Base-by-base conservation (phyloP, 2,113 vertebrate species). In the Isichthys henryi region DNA sequence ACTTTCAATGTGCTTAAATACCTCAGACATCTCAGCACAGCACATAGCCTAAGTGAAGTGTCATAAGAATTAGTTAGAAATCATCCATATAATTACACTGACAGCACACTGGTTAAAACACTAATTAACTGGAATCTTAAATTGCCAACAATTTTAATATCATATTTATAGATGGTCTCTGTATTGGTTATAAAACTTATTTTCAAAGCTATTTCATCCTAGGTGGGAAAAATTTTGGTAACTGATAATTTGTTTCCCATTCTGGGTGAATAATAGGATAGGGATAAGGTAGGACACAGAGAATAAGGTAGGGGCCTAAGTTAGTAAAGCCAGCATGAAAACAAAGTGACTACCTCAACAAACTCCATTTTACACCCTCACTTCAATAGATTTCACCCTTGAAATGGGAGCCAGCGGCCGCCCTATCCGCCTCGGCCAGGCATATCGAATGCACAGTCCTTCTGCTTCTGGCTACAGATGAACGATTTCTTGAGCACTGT, bases 311-410 rank as follows among this genome's bases (percentile, higher is more conserved):
- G 93, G 92, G 90, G 92, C 89, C 91, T 93, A 95, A 95, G 95
- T 93, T 94, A 96, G 95, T 96, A 95, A 94, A 94, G 95, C 95
- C 95, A 95, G 95, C 96, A 96, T 96, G 96, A 96, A 96, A 96
- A 96, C 95, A 96, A 96, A 96, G 95, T 96, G 95, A 96, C 95
- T 95, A 95, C 95, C 96, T 96, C 94, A 96, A 96, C 96, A 95
- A 96, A 96, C 94, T 95, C 95, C 90, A 96, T 96, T 96, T 96
- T 94, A 95, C 95, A 96, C 93, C 92, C 90, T 91, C 86, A 96
- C 96, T 96, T 96, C 96, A 96, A 96, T 95, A 93, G 94, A 94
- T 93, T 95, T 93, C 90, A 93, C 80, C 91, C 93, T 90, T 92
- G 91, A 90, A 90, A 91, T 88, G 90, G 91, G 91, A 52, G 5